Conservation (phyloP, 1,140 invertebrate genomes). For the Drosophila sproati region DNA sequence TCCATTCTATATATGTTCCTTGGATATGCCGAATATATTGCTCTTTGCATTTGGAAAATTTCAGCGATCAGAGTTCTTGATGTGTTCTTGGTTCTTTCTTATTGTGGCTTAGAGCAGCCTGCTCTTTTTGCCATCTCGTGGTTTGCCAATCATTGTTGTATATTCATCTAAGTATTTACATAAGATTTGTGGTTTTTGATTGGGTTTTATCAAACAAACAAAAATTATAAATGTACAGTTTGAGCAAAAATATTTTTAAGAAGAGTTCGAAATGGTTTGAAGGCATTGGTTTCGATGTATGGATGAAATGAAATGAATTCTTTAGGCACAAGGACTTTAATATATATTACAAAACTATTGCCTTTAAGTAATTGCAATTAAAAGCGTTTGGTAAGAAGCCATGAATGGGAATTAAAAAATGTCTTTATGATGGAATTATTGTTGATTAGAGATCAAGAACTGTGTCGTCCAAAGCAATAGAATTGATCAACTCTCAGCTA, state of each 20-base stretch:
- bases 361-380: not conserved
- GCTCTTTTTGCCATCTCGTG: slow-evolving; percentile 84
- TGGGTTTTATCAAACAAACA: slow-evolving; percentile 42
- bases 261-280: slow-evolving; percentile 30
- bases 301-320: slow-evolving; percentile 14
- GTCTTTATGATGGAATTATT: slow-evolving; percentile 13
- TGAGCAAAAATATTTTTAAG: slow-evolving; percentile 40
- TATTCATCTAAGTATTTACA: slow-evolving; percentile 84
- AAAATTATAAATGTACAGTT: slow-evolving; percentile 58
- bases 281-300: slow-evolving; percentile 5
- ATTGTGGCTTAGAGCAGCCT: slow-evolving; percentile 77
- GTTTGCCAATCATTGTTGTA: slow-evolving; percentile 84
- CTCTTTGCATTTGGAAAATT: slow-evolving; percentile 20
- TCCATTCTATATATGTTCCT: slow-evolving; percentile 6
- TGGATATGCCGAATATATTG: slow-evolving; percentile 4
- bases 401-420: slow-evolving; percentile 14
- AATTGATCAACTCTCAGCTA: not conserved
- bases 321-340: slow-evolving; percentile 3
- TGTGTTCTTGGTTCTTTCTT: slow-evolving; percentile 26
- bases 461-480: no score
- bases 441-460: slow-evolving; percentile 1
- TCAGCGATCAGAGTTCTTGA: slow-evolving; percentile 26
- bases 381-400: slow-evolving; percentile 28
- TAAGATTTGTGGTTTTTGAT: slow-evolving; percentile 66
- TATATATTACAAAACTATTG: slow-evolving; percentile 17